These are phyloP conservation scores for Chrysogorgia sp. DNA, from an alignment of 92 coral and sea anemone genomes.

Conservation along the genomic window DNA sequence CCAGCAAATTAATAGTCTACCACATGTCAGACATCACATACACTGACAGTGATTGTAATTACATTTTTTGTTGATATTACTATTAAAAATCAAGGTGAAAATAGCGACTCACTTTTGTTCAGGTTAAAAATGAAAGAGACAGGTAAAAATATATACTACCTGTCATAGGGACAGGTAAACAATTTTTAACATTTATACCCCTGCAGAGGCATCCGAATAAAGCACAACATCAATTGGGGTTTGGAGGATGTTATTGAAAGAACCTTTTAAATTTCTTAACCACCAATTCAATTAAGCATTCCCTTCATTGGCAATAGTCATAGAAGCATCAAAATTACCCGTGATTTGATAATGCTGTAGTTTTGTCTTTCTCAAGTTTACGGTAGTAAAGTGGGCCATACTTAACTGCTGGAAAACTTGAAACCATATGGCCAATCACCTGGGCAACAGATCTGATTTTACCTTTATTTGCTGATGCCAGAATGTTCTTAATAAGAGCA, in stretches of 20 bases:
- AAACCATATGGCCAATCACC: constrained; percentile 63
- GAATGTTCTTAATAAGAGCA: neutral
- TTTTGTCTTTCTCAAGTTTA: constrained; percentile 56
- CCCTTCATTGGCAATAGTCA: constrained; percentile 36
- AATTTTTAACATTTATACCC: too few species aligned
- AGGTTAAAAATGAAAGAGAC: too few species aligned
- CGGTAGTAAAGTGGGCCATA: constrained; percentile 68
- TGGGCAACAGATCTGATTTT: constrained; percentile 59
- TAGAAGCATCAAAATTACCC: constrained; percentile 39
- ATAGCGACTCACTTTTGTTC: too few species aligned
- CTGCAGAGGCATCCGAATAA: constrained; percentile 62
- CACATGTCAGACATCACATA: too few species aligned
- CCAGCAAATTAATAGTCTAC: too few species aligned
- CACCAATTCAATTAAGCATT: constrained; percentile 47
- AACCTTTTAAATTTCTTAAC: constrained; percentile 26
- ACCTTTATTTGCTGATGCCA: neutral
- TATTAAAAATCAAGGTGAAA: too few species aligned
- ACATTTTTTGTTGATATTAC: too few species aligned
- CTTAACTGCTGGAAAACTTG: constrained; percentile 66
- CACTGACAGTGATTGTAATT: too few species aligned
- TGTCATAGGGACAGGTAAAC: too few species aligned
- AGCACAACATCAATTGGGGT: constrained; percentile 47
- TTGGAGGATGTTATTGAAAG: constrained; percentile 25
- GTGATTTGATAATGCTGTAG: constrained; percentile 45
- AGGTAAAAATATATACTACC: too few species aligned